Evolutionary conservation across 92 coral and sea anemone species (phyloP), one percentile per base, ranked within the genome.

Genomic region (Galaxea fascicularis): DNA sequence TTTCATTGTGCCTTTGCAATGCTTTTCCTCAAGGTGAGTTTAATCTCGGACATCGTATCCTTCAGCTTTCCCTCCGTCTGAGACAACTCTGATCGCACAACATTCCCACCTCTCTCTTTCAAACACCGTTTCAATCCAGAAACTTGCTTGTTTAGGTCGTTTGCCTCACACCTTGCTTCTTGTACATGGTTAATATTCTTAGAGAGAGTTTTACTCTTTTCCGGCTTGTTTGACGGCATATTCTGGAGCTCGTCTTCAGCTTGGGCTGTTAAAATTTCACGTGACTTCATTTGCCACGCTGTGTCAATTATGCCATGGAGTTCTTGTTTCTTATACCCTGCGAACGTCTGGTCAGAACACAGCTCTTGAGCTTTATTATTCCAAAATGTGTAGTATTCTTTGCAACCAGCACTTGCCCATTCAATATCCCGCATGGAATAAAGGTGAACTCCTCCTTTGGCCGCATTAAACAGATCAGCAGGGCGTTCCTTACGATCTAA

Each of bases 391-490:
- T 20, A 79, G 44, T 65, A 79, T 15, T 79, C 75, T 79, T 79
- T 28, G 84, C 84, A 25, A 44, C 84, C 51, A 46, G 59, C 74
- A 64, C 74, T 79, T 41, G 74, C 84, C 46, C 84, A 41, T 63
- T 79, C 84, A 35, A 79, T 65, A 59, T 79, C 84, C 29, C 65
- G 63, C 64, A n/a, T 59, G 9, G 44, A 58, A 65, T 79, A 47
- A 45, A 79, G 35, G 71, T 79, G 84, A 58, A 79, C 84, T 79
- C 84, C 47, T 26, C 84, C 65, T 46, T 75, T 78, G 83, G 83
- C 73, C 53, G 25, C 83, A 64, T 56, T 78, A n/a, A 62, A 73
- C 69, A 59, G 83, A 71, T 64, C 83, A 59, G 12, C 12, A 63
- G 71, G 47, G 59, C 73, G 73, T n/a, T 78, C 65, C 28, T 18